Conservation (phyloP, 2,113 vertebrate species). For the Austrofundulus limnaeus region DNA sequence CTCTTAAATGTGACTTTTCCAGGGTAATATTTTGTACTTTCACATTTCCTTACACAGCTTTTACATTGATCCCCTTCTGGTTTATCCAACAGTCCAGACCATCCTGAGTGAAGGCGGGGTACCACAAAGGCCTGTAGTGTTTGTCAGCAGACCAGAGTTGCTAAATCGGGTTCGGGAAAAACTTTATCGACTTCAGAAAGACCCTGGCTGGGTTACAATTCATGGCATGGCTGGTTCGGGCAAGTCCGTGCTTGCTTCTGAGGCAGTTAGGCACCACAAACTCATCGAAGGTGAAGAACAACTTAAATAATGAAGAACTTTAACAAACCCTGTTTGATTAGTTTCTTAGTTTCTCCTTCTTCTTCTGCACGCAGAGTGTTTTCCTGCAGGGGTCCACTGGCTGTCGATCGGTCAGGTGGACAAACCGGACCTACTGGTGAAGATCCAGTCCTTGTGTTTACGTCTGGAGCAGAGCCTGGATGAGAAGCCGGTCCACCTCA, state of each 20-base stretch:
- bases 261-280: conserved; percentile 85
- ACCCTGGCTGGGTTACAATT: conserved; percentile 90
- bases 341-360: background rate
- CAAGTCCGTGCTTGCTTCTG: conserved; percentile 94
- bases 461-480: conserved; percentile 87
- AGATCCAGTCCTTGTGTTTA: conserved; percentile 92
- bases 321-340: background rate
- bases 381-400: conserved; percentile 94
- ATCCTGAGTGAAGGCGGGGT: conserved; percentile 92
- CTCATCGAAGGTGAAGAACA: conserved; percentile 84
- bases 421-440: conserved; percentile 89
- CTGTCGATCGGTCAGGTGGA: conserved; percentile 93
- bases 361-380: conserved; percentile 78
- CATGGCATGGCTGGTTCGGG: conserved; percentile 98
- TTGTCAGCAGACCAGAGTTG: conserved; percentile 86
- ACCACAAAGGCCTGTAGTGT: conserved; percentile 93
- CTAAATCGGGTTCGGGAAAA: conserved; percentile 84
- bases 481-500: conserved; percentile 76
- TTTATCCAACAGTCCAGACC: conserved; percentile 79
- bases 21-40: background rate
- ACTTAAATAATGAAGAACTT: background rate
- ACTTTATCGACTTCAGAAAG: conserved; percentile 77
- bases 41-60: background rate
- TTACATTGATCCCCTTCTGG: conserved; percentile 15
- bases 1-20: background rate